Evolutionary conservation across 2,888 invertebrate genomes (phyloP).

Genomic region (Mythimna albipuncta): DNA sequence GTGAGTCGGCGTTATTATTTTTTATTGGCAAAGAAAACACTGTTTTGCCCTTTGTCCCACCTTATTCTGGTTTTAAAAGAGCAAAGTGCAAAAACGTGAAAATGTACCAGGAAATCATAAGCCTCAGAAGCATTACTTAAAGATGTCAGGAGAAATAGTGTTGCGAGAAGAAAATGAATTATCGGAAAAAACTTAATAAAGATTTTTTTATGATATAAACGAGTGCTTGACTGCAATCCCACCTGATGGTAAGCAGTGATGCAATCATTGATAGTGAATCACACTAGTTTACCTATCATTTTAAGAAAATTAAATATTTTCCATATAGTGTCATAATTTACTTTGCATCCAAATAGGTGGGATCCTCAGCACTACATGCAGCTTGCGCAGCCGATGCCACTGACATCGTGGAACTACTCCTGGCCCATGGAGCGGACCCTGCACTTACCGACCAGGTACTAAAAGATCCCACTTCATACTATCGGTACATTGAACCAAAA

Average conservation of each 20-base stretch:
- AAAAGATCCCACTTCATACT: background rate
- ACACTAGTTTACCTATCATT: too few species aligned
- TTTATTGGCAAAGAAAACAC: background rate
- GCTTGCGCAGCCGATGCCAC: constrained; percentile 94
- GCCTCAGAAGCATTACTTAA: background rate
- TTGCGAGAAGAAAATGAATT: background rate
- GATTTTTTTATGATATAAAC: too few species aligned
- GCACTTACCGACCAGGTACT: constrained; percentile 94
- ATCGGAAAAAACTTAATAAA: background rate
- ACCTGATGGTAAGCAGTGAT: too few species aligned
- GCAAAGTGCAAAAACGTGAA: background rate
- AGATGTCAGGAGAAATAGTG: background rate
- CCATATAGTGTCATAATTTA: background rate
- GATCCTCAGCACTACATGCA: constrained; percentile 94
- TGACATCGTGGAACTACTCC: constrained; percentile 93
- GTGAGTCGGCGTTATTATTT: constrained; percentile 80
- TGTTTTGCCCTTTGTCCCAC: background rate
- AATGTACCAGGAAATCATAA: constrained; percentile 29
- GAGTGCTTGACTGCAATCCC: too few species aligned
- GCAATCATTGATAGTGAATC: too few species aligned
- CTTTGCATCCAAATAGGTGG: constrained; percentile 83
- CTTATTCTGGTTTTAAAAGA: background rate
- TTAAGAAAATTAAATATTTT: too few species aligned
- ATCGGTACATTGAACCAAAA: background rate
- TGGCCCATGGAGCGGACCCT: constrained; percentile 93